Conservation (phyloP, 2,888 invertebrate species). For the Rhagonycha fulva region DNA sequence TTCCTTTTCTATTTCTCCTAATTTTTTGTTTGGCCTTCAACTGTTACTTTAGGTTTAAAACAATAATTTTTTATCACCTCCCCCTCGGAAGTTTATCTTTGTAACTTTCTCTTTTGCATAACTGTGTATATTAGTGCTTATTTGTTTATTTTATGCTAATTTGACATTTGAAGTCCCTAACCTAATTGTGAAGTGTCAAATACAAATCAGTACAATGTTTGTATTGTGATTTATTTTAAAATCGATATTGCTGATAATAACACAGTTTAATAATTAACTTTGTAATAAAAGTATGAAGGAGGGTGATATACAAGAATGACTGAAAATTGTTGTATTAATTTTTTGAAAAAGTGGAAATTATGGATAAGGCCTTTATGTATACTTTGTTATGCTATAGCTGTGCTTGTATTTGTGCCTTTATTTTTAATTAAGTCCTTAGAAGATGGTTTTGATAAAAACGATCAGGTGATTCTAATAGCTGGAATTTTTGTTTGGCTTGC, state of each 20-base stretch:
- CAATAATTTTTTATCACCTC: no score
- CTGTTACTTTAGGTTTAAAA: no score
- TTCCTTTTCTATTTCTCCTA: no score
- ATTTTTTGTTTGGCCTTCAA: no score
- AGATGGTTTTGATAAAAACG: constrained; percentile 77
- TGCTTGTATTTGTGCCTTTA: constrained; percentile 83
- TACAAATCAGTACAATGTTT: background rate
- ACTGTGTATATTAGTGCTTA: background rate
- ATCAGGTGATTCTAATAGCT: constrained; percentile 82
- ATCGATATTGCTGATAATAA: background rate
- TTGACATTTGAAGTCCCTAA: background rate
- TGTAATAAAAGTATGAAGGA: background rate
- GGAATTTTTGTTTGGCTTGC: constrained; percentile 91
- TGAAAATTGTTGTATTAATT: constrained; percentile 42
- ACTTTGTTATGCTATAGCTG: constrained; percentile 76
- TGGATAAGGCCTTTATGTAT: constrained; percentile 90
- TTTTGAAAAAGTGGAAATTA: constrained; percentile 70
- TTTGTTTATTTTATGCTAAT: background rate
- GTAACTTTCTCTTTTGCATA: background rate
- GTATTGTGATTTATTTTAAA: background rate
- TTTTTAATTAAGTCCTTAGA: constrained; percentile 79
- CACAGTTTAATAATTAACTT: background rate
- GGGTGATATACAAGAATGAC: background rate
- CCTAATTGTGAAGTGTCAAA: background rate
- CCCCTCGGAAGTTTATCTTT: no score